Base-by-base conservation (phyloP, 2,797 vertebrate species). In the Enteromius treurensis region DNA sequence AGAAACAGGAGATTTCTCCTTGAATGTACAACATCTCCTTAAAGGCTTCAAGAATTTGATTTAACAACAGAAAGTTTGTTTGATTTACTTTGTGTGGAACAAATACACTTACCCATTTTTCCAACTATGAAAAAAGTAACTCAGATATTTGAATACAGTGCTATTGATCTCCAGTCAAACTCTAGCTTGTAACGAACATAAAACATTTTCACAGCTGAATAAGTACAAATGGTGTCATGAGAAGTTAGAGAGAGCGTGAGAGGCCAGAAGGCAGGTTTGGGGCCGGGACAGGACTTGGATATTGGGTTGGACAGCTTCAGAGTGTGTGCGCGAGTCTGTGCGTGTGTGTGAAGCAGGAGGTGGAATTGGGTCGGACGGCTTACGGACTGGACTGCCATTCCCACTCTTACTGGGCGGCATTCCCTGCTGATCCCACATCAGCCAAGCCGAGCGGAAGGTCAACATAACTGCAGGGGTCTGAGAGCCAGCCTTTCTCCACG, bases 371-470 rank as follows among this genome's bases (percentile, higher is more conserved):
- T 92, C 91, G 92, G 91, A 92, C 89, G 88, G 91, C 90, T 93
- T 88, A 78, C 70, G 82, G 85, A 92, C 90, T 89, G 89, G 88
- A 89, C 89, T 90, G 89, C 89, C 91, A 93, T 94, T 93, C 94
- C 93, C 91, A 94, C 92, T 92, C 92, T 85, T 91, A 91, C 90
- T 87, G 90, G 91, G 90, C 88, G 89, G 86, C 90, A 92, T 93
- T 94, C 93, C 94, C 92, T 91, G 92, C 91, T 89, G 90, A 92
- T 94, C 94, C 87, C 87, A 90, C 90, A 86, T 89, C 94, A 93
- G 92, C 89, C 92, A 94, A 94, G 84, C 92, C 92, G 90, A 93
- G 91, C 92, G 93, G 92, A 95, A 95, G 94, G 94, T 94, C 94
- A 95, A 95, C 95, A 94, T 94, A 93, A 91, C 93, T 91, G 91